Percentiles rank a stretch among this genome's conserved stretches.
phyloP scores from a whole-genome alignment of 2,113 vertebrate species.

The Labrus mixtus region DNA sequence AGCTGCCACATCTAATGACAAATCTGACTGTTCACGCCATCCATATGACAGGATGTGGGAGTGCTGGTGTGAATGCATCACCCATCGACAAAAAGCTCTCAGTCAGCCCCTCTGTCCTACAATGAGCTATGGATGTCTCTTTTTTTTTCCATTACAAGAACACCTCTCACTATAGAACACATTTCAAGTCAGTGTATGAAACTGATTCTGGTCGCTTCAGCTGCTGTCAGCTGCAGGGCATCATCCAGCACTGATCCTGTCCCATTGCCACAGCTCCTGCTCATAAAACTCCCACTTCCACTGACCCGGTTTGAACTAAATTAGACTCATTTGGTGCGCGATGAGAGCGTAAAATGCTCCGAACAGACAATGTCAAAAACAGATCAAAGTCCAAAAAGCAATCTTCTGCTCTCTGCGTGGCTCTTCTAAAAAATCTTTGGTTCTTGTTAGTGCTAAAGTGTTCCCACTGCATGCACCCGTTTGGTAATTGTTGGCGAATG shows the following conservation, averaged over 20 bases:
- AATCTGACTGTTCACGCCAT: conserved; percentile 80
- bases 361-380: conserved; percentile 21
- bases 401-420: conserved; percentile 10
- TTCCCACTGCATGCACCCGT: conserved; percentile 19
- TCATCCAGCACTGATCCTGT: conserved; percentile 58
- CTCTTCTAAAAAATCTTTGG: conserved; percentile 7
- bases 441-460: conserved; percentile 25
- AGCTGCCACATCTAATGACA: conserved; percentile 83
- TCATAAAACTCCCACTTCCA: conserved; percentile 29
- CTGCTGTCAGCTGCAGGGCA: conserved; percentile 60
- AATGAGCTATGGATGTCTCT: conserved; percentile 72
- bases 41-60: conserved; percentile 82
- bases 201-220: conserved; percentile 63
- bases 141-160: conserved; percentile 72
- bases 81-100: conserved; percentile 77
- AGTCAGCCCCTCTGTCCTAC: conserved; percentile 74
- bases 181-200: conserved; percentile 73
- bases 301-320: conserved; percentile 56
- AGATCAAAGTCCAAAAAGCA: conserved; percentile 36
- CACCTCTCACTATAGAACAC: conserved; percentile 73
- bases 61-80: conserved; percentile 82
- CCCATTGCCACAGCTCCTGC: conserved; percentile 32
- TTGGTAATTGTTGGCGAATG: conserved; percentile 32
- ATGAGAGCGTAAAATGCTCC: conserved; percentile 27
- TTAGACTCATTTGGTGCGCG: conserved; percentile 39